Percentiles rank a stretch among this genome's conserved stretches.
These are phyloP conservation scores for Cecropterus lyciades DNA, from an alignment of 1,140 invertebrate species.

Conservation along the genomic window DNA sequence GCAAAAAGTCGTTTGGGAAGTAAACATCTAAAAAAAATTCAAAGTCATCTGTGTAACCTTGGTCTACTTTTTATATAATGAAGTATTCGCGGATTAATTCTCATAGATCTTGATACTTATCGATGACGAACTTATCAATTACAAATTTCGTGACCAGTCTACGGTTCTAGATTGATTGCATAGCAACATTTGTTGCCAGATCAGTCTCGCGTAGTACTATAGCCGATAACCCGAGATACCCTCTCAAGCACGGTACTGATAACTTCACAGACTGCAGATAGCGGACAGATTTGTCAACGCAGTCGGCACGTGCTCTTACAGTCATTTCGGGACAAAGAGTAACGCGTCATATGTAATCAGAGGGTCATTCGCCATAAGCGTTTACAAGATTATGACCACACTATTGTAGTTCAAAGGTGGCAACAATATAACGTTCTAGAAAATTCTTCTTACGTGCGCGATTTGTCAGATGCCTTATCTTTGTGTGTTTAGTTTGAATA, in stretches of 20 bases:
- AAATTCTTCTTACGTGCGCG: not conserved
- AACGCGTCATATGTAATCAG: slow-evolving; percentile 1
- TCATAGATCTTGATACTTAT: too few species aligned
- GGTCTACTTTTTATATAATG: too few species aligned
- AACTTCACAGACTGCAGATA: not conserved
- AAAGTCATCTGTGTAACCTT: too few species aligned
- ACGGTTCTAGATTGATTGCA: not conserved
- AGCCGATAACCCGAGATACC: slow-evolving; percentile 15
- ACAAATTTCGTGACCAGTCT: too few species aligned
- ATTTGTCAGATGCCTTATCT: not conserved
- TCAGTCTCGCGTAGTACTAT: slow-evolving; percentile 8
- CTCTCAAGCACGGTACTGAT: not conserved
- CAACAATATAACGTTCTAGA: slow-evolving; percentile 6
- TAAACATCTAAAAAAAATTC: not conserved
- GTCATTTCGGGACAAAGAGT: slow-evolving; percentile 6
- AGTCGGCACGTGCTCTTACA: slow-evolving; percentile 3
- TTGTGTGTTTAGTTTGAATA: not conserved
- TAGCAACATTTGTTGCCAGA: slow-evolving; percentile 12
- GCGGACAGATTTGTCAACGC: not conserved
- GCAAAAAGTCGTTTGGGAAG: too few species aligned
- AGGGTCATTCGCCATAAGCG: not conserved
- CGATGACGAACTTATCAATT: too few species aligned
- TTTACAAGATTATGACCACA: slow-evolving; percentile 4
- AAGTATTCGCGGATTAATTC: too few species aligned
- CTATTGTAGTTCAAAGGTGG: not conserved